These are phyloP conservation scores for Neelides sp. DNA, from an alignment of 1,140 invertebrate genomes.

Conservation along the genomic window DNA sequence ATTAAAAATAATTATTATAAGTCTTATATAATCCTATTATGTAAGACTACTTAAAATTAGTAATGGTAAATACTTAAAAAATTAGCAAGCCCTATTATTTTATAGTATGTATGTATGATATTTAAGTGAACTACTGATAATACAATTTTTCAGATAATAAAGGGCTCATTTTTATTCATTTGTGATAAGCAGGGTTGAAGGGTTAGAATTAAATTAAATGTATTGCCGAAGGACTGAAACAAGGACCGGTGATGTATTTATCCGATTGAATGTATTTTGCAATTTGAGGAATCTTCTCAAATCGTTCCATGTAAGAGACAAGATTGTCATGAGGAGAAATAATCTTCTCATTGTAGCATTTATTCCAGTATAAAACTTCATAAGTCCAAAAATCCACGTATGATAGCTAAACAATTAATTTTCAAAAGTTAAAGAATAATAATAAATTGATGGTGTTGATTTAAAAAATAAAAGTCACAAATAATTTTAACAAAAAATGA, in stretches of 20 bases:
- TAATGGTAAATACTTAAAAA: too few relatives aligned
- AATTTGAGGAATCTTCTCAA: constrained; percentile 35
- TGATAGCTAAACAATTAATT: constrained; percentile 33
- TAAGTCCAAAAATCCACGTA: constrained; percentile 41
- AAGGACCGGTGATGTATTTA: constrained; percentile 33
- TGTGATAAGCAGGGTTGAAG: too few relatives aligned
- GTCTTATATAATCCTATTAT: too few relatives aligned
- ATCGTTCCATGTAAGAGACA: constrained; percentile 34
- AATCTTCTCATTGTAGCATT: constrained; percentile 33
- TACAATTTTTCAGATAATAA: too few relatives aligned
- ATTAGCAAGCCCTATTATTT: too few relatives aligned
- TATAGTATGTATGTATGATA: too few relatives aligned
- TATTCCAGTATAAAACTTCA: constrained; percentile 38
- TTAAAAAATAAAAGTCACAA: constrained; percentile 14
- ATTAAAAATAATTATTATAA: too few relatives aligned
- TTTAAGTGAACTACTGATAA: too few relatives aligned
- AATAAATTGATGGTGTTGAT: too few relatives aligned
- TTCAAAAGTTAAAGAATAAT: not conserved
- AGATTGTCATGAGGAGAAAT: constrained; percentile 36
- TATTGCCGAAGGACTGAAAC: constrained; percentile 34
- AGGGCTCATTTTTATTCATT: too few relatives aligned
- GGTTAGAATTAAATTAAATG: constrained; percentile 18
- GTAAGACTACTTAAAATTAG: too few relatives aligned
- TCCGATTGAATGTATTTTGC: constrained; percentile 35
- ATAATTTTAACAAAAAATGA: too few relatives aligned